Evolutionary conservation across 2,797 vertebrate species (phyloP), one percentile per base, ranked within the genome.

Genomic region (Telmatherina bonti): DNA sequence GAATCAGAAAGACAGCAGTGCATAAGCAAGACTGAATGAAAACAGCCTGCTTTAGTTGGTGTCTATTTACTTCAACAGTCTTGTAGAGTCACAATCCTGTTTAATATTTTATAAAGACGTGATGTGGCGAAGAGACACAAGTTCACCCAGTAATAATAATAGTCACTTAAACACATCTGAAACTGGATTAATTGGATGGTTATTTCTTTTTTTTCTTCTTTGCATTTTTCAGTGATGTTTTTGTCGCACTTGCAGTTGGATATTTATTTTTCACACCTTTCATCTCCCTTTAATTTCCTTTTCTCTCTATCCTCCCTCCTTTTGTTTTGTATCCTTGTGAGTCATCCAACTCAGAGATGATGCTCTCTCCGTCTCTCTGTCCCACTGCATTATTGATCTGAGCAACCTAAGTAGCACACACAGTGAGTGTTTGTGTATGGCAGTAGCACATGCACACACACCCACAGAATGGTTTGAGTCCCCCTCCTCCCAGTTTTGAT

Each of bases 371-470:
- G 36, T 31, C 70, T 30, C 43, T 58, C 58, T 68, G 45, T 68
- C 60, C 72, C 62, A 12, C 60, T 92, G 81, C 87, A 89, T 91
- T 89, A 93, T 91, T 91, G 85, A 92, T 90, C 75, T 74, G 61
- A 81, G 75, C 78, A 57, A 72, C 76, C 78, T 65, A 60, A 75
- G 73, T 79, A 79, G 78, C 72, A 68, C 4, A 33, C 36, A 16
- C 45, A 30, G 36, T 55, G 24, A 62, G 36, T 31, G n/a, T 55
- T 9, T 52, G 59, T n/a, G 18, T 22, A 41, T 77, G 68, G 68
- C 31, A 33, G 29, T 52, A 65, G 31, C 60, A 52, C 76, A 35
- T 67, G 45, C 67, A 54, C 65, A 71, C 57, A 52, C 54, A 29
- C 61, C 61, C 65, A 62, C 62, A 51, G 10, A 72, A 53, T 27